Base-by-base conservation (phyloP, 2,113 vertebrate genomes). In the Oriolus oriolus region DNA sequence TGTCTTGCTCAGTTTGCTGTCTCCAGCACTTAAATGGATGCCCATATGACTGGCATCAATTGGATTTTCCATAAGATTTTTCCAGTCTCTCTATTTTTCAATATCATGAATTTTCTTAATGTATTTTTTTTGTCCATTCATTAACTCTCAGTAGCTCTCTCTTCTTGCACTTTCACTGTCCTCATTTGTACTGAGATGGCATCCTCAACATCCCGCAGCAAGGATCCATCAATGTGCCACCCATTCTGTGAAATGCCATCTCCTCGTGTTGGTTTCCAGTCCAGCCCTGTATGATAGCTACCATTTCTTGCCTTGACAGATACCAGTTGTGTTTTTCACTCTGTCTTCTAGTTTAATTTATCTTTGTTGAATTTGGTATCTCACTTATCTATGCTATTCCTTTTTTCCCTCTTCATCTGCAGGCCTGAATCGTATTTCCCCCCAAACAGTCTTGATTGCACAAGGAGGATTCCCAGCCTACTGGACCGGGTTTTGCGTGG, bases 1-100 rank as follows among this genome's bases (percentile, higher is more conserved):
- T 91, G 12, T 81, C 65, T 78, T 61, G 17, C 56, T 77, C 19
- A 73, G 64, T 81, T 70, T 90, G 73, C 28, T 37, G 17, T 61
- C n/a, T 84, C 23, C 39, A 84, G 3, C 10, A 23, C 7, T 37
- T 63, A 65, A 87, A 28, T 28, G 11, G 30, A 28, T 70, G 20
- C 2, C 11, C 22, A 21, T 33, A 41, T 1, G 2, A 37, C 13
- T 3, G 2, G 2, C 9, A 54, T 66, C 20, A 57, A 4, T 16
- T 1, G 1, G 49, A 21, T 52, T 65, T 81, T 61, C 19, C 5
- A 2, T 14, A 60, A 47, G 17, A 54, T 35, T 80, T 56, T 86
- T 64, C 33, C 33, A 84, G 19, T 30, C 4, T 63, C 18, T 27
- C 4, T 7, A 2, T 33, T 73, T 89, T 56, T 78, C 21, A 82